Evolutionary conservation across 2,888 invertebrate species (phyloP), one percentile per base, ranked within the genome.

Genomic region (Ichneumon xanthorius): DNA sequence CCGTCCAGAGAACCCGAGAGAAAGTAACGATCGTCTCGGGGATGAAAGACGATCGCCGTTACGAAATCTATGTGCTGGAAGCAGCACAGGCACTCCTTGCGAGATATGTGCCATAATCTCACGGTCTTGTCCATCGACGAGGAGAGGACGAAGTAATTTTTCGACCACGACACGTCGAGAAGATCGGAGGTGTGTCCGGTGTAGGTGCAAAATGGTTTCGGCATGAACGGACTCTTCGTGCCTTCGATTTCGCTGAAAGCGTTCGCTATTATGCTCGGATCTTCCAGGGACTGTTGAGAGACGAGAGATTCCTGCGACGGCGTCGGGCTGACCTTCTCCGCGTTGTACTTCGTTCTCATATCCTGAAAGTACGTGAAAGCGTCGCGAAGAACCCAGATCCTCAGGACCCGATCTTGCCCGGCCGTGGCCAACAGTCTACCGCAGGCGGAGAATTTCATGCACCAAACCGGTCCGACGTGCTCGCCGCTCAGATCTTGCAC

Each of bases 41-140:
- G 99, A 94, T 99, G 99, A 94, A 99, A 99, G 77, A 98, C 99
- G 90, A 99, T 99, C 0, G 99, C 99, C 0, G 99, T 99, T 77
- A 99, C 99, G 94, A 99, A 99, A 94, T 99, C 99, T 87, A 99
- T 99, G 93, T 99, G 99, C 93, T 99, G 99, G 94, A 99, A 99
- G 93, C 99, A 99, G 93, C 99, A 99, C 0, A 99, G 96, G 92
- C 99, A 99, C 94, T 99, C 99, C 90, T 98, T 97, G 53, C 99
- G 95, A 0, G 99, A 99, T 86, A 99, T 98, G 94, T 99, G 99
- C 99, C 99, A 99, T 84, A 99, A 94, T 71, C 98, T 95, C 2
- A 99, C 99, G 0, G 99, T 99, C 94, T 99, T 99, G 93, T 99
- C 99, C 99, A 99, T 99, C 2, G 99, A 99, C 50, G 99, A 98